phyloP scores from a whole-genome alignment of 1,140 invertebrate genomes.

The Drosophila nebulosa region DNA sequence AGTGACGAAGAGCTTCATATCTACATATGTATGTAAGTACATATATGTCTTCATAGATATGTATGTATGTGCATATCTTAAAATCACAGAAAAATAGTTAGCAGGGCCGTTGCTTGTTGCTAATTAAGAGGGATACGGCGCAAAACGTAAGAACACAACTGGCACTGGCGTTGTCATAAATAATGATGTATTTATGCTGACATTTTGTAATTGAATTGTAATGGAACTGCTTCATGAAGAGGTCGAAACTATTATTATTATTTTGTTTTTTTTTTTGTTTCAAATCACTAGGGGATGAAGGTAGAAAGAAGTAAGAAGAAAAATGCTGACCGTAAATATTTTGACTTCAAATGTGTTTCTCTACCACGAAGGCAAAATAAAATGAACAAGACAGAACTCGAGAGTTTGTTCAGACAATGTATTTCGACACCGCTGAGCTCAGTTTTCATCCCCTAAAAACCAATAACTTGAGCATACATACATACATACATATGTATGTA shows the following conservation, averaged over 20 bases:
- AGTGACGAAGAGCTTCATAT: too few species aligned
- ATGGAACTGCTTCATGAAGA: slow-evolving; percentile 46
- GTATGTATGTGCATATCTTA: too few species aligned
- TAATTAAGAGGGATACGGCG: too few species aligned
- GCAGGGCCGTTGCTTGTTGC: too few species aligned
- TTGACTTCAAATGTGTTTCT: slow-evolving; percentile 60
- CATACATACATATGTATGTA: not conserved
- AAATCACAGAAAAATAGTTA: too few species aligned
- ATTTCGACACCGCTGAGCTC: slow-evolving; percentile 34
- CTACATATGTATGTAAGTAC: too few species aligned
- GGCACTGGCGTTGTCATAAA: slow-evolving; percentile 38
- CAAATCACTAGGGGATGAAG: slow-evolving; percentile 8
- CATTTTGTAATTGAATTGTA: slow-evolving; percentile 54
- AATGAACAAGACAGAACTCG: slow-evolving; percentile 37
- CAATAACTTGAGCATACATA: too few species aligned
- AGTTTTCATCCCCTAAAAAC: slow-evolving; percentile 61
- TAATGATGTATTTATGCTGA: slow-evolving; percentile 44
- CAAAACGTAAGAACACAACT: too few species aligned
- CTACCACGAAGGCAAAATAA: slow-evolving; percentile 25
- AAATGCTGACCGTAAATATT: slow-evolving; percentile 77
- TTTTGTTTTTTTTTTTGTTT: too few species aligned
- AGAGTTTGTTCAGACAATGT: slow-evolving; percentile 34
- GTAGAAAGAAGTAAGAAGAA: slow-evolving; percentile 52
- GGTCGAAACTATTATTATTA: slow-evolving; percentile 9
- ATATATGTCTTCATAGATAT: too few species aligned